Conservation (phyloP, 2,888 invertebrate genomes). For the Pandemis corylana region DNA sequence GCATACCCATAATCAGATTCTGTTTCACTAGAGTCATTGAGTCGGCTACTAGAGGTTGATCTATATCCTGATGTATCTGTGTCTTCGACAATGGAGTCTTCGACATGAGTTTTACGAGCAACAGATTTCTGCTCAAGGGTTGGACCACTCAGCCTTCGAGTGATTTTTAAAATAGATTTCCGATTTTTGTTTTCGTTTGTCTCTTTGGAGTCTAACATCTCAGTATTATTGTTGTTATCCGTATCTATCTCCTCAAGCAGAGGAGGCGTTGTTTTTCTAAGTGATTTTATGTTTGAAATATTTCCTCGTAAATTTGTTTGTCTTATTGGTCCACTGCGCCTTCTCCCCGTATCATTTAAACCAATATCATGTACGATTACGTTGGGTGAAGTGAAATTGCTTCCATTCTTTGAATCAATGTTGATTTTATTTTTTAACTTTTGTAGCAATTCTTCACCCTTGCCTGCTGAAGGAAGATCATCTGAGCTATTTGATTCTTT, state of each 20-base stretch:
- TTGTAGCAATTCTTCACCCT: conserved; percentile 60
- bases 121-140: conserved; percentile 53
- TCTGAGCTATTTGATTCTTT: conserved; percentile 76
- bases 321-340: conserved; percentile 67
- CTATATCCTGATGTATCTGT: conserved; percentile 85
- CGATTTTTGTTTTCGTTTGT: conserved; percentile 56
- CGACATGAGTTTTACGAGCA: conserved; percentile 48
- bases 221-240: conserved; percentile 47
- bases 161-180: conserved; percentile 74
- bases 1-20: conserved; percentile 87
- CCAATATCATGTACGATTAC: conserved; percentile 48
- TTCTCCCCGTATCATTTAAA: conserved; percentile 53
- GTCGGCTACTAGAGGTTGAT: conserved; percentile 77
- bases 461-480: conserved; percentile 59
- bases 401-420: conserved; percentile 43
- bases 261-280: conserved; percentile 50
- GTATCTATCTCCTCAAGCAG: conserved; percentile 57
- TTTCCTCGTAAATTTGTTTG: conserved; percentile 61
- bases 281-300: conserved; percentile 59
- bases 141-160: conserved; percentile 60
- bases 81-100: conserved; percentile 66
- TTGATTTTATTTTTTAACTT: conserved; percentile 61
- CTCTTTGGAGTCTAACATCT: conserved; percentile 48
- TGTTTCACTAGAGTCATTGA: conserved; percentile 77
- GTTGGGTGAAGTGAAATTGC: conserved; percentile 41